Conservation (phyloP, 2,888 invertebrate species). For the Pemphredon lugubris region DNA sequence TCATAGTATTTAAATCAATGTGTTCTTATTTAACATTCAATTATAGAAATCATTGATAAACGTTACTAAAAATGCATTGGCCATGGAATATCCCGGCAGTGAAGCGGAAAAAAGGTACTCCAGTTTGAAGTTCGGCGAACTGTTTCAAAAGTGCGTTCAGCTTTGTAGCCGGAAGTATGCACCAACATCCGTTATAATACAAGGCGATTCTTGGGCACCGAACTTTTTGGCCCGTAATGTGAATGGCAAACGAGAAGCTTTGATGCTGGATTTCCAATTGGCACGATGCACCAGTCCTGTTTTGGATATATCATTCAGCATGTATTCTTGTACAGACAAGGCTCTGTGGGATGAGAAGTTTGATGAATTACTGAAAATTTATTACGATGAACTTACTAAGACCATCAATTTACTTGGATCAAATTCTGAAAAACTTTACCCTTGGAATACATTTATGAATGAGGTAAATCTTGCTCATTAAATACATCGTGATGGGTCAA, state of each 20-base stretch:
- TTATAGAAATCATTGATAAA: slow-evolving; percentile 56
- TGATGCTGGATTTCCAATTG: slow-evolving; percentile 88
- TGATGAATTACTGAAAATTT: slow-evolving; percentile 84
- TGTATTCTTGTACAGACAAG: slow-evolving; percentile 85
- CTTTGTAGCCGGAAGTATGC: slow-evolving; percentile 79
- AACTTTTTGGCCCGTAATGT: slow-evolving; percentile 85
- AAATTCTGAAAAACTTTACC: slow-evolving; percentile 83
- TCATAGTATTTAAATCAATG: neutral
- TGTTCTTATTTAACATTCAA: neutral
- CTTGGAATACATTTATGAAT: slow-evolving; percentile 82
- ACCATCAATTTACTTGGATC: slow-evolving; percentile 85
- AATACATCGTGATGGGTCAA: too few species aligned
- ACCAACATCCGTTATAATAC: slow-evolving; percentile 83
- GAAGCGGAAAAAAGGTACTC: slow-evolving; percentile 84
- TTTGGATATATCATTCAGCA: slow-evolving; percentile 84
- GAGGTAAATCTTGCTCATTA: slow-evolving; percentile 77
- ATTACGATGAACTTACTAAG: slow-evolving; percentile 83
- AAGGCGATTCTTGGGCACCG: slow-evolving; percentile 90
- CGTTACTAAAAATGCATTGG: slow-evolving; percentile 85
- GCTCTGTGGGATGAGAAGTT: slow-evolving; percentile 84
- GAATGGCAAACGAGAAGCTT: slow-evolving; percentile 77
- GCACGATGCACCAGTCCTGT: slow-evolving; percentile 83
- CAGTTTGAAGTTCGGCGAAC: slow-evolving; percentile 82
- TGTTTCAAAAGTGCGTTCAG: slow-evolving; percentile 82
- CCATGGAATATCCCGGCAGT: slow-evolving; percentile 84